phyloP scores from a whole-genome alignment of 2,113 vertebrate species.

The Marmota flaviventris region DNA sequence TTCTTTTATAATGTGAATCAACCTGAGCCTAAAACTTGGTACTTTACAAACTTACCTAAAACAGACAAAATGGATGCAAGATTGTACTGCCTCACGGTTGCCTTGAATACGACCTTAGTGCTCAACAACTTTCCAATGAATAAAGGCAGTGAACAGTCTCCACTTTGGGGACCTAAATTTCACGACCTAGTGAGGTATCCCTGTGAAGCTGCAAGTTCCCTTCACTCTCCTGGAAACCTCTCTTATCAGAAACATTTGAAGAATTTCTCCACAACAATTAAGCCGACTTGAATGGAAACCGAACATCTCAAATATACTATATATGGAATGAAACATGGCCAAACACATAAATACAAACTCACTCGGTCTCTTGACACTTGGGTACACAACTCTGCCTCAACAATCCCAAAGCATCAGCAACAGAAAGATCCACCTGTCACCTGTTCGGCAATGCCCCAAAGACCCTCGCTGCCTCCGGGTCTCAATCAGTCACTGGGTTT shows the following conservation, averaged over 20 bases:
- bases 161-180: rapidly evolving
- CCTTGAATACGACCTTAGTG: neutral
- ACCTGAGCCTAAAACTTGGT: conserved; percentile 35
- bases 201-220: neutral
- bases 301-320: conserved; percentile 83
- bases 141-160: conserved; percentile 41
- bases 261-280: conserved; percentile 82
- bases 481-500: neutral
- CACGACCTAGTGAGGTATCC: neutral
- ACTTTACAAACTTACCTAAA: conserved; percentile 65
- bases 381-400: neutral
- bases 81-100: neutral
- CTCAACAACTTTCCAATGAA: conserved; percentile 79
- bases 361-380: conserved; percentile 4
- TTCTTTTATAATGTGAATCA: conserved; percentile 37
- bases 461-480: neutral
- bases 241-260: conserved; percentile 85
- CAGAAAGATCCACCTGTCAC: conserved; percentile 85
- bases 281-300: conserved; percentile 80
- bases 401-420: conserved; percentile 56
- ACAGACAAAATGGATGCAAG: conserved; percentile 80
- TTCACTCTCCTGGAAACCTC: conserved; percentile 57
- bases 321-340: conserved; percentile 84
- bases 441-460: conserved; percentile 69
- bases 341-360: conserved; percentile 78